Evolutionary conservation across 2,888 invertebrate species (phyloP), one percentile per base, ranked within the genome.

Genomic region (Pharmacophagus antenor): DNA sequence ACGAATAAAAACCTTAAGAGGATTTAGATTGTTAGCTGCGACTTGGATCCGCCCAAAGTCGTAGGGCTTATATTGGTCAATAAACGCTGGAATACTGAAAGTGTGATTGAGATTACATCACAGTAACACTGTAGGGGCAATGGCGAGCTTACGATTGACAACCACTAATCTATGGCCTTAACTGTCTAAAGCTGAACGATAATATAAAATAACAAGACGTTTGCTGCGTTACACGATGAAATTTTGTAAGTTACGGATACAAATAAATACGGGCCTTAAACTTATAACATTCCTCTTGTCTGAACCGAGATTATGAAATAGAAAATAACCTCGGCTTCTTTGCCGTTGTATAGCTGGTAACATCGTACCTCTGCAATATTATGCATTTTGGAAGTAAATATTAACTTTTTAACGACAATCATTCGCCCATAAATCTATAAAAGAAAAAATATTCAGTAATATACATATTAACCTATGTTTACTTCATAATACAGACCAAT

Each of bases 31-130:
- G 23, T 44, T 15, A 42, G 27, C 25, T 41, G 17, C 44, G 22
- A 18, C 27, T 8, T 31, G 55, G 22, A 55, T 72, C 73, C 69
- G 67, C 65, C n/a, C 63, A 66, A 68, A 67, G 71, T 73, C 76
- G 72, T 79, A 77, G 79, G 69, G 80, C 79, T 20, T 25, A 41
- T 53, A 58, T 80, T 80, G 76, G 82, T 70, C 79, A 73, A 82
- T 80, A 80, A 81, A 79, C 70, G 74, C 77, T 77, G 68, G 67
- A 69, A 73, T 73, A 72, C 71, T 75, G 73, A 72, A 48, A 73
- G 73, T 74, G 76, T 72, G 69, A 70, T 66, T 65, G 75, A 71
- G 81, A 81, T 80, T 72, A 71, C 73, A 82, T 82, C 79, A 70
- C 67, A 61, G 68, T 67, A 70, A 71, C 69, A 72, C 74, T 70